phyloP scores from a whole-genome alignment of 2,797 vertebrate species.

The Sardinella longiceps region DNA sequence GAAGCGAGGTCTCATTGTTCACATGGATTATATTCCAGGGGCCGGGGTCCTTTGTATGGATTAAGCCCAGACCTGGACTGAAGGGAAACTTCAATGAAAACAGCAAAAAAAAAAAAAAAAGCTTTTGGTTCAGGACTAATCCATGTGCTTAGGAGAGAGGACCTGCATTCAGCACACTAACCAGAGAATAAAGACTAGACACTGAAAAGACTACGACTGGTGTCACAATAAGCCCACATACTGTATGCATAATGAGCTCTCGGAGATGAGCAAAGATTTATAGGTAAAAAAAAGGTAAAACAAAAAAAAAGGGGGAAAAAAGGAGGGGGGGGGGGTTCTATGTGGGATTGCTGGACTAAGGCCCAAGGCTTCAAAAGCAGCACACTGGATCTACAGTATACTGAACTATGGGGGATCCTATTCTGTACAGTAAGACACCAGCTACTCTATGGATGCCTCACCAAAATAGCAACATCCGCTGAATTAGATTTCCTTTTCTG shows the following conservation, averaged over 20 bases:
- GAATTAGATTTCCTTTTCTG: conserved; percentile 48
- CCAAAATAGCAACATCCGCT: conserved; percentile 37
- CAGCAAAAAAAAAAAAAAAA: no score
- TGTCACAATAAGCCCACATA: neutral
- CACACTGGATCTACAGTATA: neutral
- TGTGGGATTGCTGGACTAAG: neutral
- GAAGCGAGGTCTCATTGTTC: neutral
- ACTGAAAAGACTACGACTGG: neutral
- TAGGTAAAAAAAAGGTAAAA: no score
- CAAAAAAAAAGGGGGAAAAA: no score
- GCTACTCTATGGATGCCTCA: conserved; percentile 30
- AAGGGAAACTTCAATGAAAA: no score
- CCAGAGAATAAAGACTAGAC: neutral
- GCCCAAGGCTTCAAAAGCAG: neutral
- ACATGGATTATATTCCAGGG: neutral
- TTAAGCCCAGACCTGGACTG: no score
- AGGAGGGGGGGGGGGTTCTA: neutral
- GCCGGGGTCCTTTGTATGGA: no score
- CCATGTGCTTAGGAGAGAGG: neutral
- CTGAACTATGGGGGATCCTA: neutral
- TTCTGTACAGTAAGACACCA: neutral
- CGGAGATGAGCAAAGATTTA: neutral
- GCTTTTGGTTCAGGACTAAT: no score
- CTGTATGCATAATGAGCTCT: neutral
- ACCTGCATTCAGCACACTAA: neutral